phyloP scores from a whole-genome alignment of 2,888 invertebrate species.

The Melanostoma mellinum region DNA sequence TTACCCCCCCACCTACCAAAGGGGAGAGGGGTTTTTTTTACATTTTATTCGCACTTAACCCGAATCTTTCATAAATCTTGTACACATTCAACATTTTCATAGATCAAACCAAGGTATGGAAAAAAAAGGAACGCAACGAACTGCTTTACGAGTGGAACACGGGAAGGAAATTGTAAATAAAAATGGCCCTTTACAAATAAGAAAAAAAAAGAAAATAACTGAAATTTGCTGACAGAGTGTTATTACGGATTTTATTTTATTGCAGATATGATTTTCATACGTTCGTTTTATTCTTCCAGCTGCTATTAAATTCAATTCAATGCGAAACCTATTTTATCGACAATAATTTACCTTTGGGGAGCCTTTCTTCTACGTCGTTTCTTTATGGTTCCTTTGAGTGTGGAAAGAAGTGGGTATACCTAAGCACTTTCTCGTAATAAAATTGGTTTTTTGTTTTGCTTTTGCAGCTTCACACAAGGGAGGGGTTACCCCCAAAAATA shows the following conservation, averaged over 20 bases:
- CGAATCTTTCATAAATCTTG: conserved; percentile 33
- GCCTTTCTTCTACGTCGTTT: conserved; percentile 20
- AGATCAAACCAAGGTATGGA: too few relatives aligned
- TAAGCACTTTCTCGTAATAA: conserved; percentile 55
- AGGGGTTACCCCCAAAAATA: conserved; percentile 15
- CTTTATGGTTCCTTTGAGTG: conserved; percentile 51
- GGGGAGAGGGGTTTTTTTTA: neutral
- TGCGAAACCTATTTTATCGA: conserved; percentile 64
- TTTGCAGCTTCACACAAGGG: neutral
- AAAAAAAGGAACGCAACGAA: too few relatives aligned
- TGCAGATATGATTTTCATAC: conserved; percentile 66
- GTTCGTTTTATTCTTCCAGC: conserved; percentile 49
- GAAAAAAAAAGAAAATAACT: conserved; percentile 2
- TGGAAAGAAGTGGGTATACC: conserved; percentile 12
- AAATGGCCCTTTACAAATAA: conserved; percentile 41
- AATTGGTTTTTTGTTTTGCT: neutral
- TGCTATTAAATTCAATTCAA: conserved; percentile 66
- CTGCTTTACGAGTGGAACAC: too few relatives aligned
- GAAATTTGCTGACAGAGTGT: conserved; percentile 34
- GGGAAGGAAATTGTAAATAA: conserved; percentile 67
- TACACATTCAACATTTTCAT: too few relatives aligned
- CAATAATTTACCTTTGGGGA: conserved; percentile 64
- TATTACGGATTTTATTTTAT: conserved; percentile 62
- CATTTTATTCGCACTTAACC: conserved; percentile 33
- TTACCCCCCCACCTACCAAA: neutral